Evolutionary conservation across 2,113 vertebrate species (phyloP), one percentile per base, ranked within the genome.

Genomic region (Plotosus lineatus): DNA sequence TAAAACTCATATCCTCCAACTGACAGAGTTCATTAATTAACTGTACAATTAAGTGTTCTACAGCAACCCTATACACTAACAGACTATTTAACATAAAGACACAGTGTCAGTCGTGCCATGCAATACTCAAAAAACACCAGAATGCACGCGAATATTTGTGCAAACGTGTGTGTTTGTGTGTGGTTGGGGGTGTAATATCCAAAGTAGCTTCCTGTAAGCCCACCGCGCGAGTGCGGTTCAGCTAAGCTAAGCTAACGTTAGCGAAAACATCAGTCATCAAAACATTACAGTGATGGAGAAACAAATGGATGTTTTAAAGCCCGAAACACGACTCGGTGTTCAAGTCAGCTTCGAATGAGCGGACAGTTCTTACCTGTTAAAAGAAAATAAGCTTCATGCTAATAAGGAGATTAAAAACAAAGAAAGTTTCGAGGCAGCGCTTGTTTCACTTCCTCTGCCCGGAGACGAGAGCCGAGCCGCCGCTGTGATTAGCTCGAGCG

Each of bases 351-450:
- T 28, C 7, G 26, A 44, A 58, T 33, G 10, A 0, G 1, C 26
- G 40, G 4, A n/a, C 11, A 48, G 12, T 4, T 11, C 71, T 40
- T 79, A 85, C 84, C 84, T 19, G 80, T 82, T 82, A 85, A 69
- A 48, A 58, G 48, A 9, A 51, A 48, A 75, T 53, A 8, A 17
- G 28, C 33, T 40, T 77, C 76, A 82, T 82, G 23, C 42, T 61
- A 12, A 48, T 63, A 31, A 63, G 38, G 56, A 11, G 60, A 26
- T 31, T 42, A 63, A 61, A 73, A 86, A 85, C 77, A 86, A 51
- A 77, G 72, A 87, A 85, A 85, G 79, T 26, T 85, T 80, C 36
- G 44, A 82, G 73, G 65, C 48, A 44, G 38, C 44, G 60, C 50
- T 80, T 78, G 46, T 68, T 63, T 84, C 83, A 75, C 75, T 0